These are phyloP conservation scores for Papilio protenor DNA, from an alignment of 2,888 invertebrate genomes.

Conservation along the genomic window DNA sequence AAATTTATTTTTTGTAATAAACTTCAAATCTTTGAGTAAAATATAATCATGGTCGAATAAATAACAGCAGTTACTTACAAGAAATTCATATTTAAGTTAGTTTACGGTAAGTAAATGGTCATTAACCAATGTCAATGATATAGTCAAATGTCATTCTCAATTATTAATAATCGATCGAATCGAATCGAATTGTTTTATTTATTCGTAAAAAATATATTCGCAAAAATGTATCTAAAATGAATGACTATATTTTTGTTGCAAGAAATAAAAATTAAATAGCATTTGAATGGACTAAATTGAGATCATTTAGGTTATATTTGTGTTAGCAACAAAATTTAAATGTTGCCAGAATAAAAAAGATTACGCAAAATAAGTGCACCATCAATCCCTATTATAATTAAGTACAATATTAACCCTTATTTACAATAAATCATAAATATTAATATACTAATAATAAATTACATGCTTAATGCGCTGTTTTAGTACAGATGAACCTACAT, in stretches of 20 bases:
- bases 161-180: not conserved
- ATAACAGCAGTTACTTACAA: too few relatives aligned
- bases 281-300: constrained; percentile 23
- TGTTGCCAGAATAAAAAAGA: constrained; percentile 25
- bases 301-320: constrained; percentile 29
- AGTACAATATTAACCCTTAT: constrained; percentile 80
- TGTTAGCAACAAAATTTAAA: constrained; percentile 1
- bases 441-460: constrained; percentile 71
- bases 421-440: constrained; percentile 77
- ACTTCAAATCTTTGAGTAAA: not conserved
- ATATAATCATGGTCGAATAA: too few relatives aligned
- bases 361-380: constrained; percentile 48
- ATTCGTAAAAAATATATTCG: not conserved
- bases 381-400: constrained; percentile 71
- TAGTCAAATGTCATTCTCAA: not conserved
- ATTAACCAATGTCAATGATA: not conserved
- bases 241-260: not conserved
- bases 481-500: constrained; percentile 54
- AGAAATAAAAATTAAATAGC: not conserved
- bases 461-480: constrained; percentile 65
- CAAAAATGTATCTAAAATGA: not conserved
- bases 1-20: not conserved
- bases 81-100: too few relatives aligned
- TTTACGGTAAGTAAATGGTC: not conserved
- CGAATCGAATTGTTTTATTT: not conserved